Evolutionary conservation across 2,113 vertebrate species (phyloP).

Genomic region (Progne subis): DNA sequence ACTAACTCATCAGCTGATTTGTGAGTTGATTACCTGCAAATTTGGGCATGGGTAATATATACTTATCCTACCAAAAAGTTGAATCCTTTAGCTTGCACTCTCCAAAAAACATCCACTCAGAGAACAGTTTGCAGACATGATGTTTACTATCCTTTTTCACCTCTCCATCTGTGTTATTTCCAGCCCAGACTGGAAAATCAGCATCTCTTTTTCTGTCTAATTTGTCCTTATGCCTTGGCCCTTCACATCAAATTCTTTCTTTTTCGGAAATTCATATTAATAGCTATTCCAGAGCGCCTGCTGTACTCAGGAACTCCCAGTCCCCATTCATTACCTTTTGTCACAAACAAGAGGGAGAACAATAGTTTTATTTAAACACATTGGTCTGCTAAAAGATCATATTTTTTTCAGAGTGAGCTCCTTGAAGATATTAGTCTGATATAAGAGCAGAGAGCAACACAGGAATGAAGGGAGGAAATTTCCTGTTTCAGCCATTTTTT

Average conservation of each 20-base stretch:
- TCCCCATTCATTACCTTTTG: neutral
- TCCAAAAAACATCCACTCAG: neutral
- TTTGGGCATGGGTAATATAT: neutral
- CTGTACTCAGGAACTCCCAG: neutral
- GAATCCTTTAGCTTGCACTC: neutral
- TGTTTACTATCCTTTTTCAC: neutral
- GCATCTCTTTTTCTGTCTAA: neutral
- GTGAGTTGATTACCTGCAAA: neutral
- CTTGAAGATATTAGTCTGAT: neutral
- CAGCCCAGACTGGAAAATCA: neutral
- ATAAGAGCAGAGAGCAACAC: neutral
- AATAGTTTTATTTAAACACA: neutral
- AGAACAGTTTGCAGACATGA: neutral
- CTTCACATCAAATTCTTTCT: neutral
- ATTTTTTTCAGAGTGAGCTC: neutral
- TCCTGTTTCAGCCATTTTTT: neutral
- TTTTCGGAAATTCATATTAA: neutral
- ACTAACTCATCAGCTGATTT: neutral
- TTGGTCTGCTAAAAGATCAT: neutral
- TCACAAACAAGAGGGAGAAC: neutral
- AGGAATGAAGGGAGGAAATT: neutral
- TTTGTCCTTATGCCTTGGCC: neutral
- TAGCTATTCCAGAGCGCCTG: slow-evolving; percentile 18
- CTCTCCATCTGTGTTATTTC: slow-evolving; percentile 17
- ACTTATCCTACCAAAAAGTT: neutral